Evolutionary conservation across 1,140 invertebrate species (phyloP).

Genomic region (Lethocerus indicus): DNA sequence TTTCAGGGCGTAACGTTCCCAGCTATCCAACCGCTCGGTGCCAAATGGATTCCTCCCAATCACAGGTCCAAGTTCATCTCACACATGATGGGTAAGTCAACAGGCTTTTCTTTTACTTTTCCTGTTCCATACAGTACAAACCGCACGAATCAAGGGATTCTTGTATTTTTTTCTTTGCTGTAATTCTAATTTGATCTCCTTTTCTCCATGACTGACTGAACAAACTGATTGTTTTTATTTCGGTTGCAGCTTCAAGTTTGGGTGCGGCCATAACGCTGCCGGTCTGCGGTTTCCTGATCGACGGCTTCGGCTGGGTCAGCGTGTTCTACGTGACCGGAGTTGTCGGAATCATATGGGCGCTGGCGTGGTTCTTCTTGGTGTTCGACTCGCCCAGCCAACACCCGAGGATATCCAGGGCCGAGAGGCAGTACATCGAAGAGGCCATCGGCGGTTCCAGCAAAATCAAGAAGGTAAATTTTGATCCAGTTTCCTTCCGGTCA

Average conservation of each 20-base stretch:
- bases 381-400: slow-evolving; percentile 73
- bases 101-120: not conserved
- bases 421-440: slow-evolving; percentile 61
- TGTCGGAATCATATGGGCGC: slow-evolving; percentile 62
- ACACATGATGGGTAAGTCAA: slow-evolving; percentile 66
- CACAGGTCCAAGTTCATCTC: slow-evolving; percentile 76
- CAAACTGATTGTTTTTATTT: slow-evolving; percentile 14
- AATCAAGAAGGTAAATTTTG: slow-evolving; percentile 25
- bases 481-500: too few species aligned
- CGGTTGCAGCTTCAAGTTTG: slow-evolving; percentile 49
- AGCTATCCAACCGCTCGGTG: slow-evolving; percentile 73
- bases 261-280: slow-evolving; percentile 72
- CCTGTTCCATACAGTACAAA: not conserved
- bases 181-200: not conserved
- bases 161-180: not conserved
- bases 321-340: slow-evolving; percentile 70
- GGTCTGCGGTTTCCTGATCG: slow-evolving; percentile 60
- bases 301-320: slow-evolving; percentile 61
- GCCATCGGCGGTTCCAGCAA: slow-evolving; percentile 37
- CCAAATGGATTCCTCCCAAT: slow-evolving; percentile 77
- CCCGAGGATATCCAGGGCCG: slow-evolving; percentile 64
- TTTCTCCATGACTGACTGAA: too few species aligned
- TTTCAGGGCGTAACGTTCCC: slow-evolving; percentile 73
- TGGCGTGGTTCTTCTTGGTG: slow-evolving; percentile 67
- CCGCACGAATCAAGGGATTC: not conserved